A percentile compares a stretch with the other conserved stretches of the same genome.
Conservation (phyloP, 2,113 vertebrate genomes). For the Chloropsis hardwickii region DNA sequence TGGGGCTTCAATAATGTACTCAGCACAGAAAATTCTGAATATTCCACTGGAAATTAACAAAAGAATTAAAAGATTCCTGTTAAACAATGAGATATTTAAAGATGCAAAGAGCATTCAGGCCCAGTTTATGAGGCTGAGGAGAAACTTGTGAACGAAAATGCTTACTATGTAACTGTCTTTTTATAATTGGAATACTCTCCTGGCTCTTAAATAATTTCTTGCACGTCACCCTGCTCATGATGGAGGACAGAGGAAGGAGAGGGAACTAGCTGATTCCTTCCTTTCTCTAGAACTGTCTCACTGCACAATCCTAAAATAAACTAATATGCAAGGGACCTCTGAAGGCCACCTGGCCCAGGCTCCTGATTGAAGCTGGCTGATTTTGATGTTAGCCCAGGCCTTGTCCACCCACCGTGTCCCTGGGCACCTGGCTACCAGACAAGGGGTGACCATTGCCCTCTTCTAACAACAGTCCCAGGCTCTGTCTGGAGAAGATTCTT, state of each 20-base stretch:
- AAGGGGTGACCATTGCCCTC: accelerated
- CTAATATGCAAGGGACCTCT: neutral
- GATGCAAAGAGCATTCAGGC: neutral
- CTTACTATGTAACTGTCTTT: neutral
- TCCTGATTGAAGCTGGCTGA: neutral
- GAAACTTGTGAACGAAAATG: neutral
- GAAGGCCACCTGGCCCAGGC: neutral
- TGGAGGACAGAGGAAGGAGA: neutral
- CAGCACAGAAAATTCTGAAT: neutral
- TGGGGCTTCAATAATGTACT: neutral
- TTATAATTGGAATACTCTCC: neutral
- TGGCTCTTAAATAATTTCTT: neutral
- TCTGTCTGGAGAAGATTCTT: neutral
- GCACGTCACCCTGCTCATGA: neutral
- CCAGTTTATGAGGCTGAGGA: neutral
- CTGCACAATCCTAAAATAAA: neutral
- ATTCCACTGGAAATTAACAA: neutral
- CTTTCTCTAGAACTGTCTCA: neutral
- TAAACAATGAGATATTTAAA: neutral
- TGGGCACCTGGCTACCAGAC: neutral
- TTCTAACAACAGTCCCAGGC: neutral
- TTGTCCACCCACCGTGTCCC: accelerated
- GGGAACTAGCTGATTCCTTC: neutral
- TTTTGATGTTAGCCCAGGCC: neutral
- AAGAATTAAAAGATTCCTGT: neutral